These are phyloP conservation scores for Cottoperca gobio DNA, from an alignment of 2,797 vertebrate species.

Conservation along the genomic window DNA sequence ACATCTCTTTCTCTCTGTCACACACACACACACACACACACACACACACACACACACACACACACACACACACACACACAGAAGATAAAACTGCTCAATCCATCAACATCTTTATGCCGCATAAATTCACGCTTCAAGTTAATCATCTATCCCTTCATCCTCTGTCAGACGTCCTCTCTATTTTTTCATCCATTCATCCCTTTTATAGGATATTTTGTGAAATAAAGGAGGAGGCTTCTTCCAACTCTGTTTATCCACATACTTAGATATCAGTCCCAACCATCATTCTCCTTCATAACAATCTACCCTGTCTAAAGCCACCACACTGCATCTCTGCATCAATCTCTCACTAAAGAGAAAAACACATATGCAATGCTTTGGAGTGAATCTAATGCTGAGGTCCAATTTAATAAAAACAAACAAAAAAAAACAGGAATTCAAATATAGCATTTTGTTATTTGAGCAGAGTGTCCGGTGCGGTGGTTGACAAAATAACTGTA, in stretches of 20 bases:
- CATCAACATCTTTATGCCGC: constrained; percentile 52
- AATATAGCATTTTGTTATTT: constrained; percentile 62
- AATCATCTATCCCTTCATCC: constrained; percentile 56
- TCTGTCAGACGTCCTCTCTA: constrained; percentile 41
- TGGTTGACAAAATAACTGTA: constrained; percentile 82
- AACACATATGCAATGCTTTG: constrained; percentile 1
- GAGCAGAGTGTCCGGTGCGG: constrained; percentile 56
- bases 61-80: too few species aligned
- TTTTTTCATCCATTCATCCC: constrained; percentile 1
- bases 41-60: constrained; percentile 33
- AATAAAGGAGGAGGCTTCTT: constrained; percentile 41
- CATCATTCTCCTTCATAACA: constrained; percentile 27
- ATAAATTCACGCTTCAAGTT: constrained; percentile 53
- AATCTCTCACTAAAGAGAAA: constrained; percentile 16
- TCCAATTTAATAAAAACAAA: constrained; percentile 8
- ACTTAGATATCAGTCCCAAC: constrained; percentile 22
- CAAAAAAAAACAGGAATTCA: constrained; percentile 43
- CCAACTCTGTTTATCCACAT: constrained; percentile 48
- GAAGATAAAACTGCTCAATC: constrained; percentile 47
- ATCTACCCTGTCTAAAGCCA: constrained; percentile 24
- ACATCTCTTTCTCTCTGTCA: constrained; percentile 13
- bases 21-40: constrained; percentile 23
- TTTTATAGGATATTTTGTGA: constrained; percentile 24
- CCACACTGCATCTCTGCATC: constrained; percentile 7
- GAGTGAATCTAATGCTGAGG: neutral